phyloP scores from a whole-genome alignment of 2,113 vertebrate species.

The Bombycilla garrulus region DNA sequence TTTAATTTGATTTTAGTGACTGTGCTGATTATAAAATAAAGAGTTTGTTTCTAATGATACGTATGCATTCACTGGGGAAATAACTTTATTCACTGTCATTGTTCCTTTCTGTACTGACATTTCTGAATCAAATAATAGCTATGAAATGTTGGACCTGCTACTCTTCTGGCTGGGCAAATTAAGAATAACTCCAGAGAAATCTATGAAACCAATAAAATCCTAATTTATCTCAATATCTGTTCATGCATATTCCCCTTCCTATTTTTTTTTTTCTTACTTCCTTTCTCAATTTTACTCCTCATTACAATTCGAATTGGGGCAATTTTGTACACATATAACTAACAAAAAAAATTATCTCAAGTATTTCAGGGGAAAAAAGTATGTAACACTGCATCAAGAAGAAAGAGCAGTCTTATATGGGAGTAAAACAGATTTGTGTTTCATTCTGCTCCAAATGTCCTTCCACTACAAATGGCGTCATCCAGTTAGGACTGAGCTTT shows the following conservation, averaged over 20 bases:
- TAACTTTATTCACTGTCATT: not conserved
- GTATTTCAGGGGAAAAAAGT: not conserved
- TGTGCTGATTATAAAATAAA: conserved; percentile 40
- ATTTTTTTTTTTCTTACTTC: not conserved
- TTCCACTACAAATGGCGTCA: not conserved
- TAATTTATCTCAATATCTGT: not conserved
- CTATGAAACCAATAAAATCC: not conserved
- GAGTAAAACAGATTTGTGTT: not conserved
- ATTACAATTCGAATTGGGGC: not conserved
- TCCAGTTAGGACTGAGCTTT: not conserved
- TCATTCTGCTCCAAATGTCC: not conserved
- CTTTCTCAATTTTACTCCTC: not conserved
- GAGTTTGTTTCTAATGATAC: not conserved
- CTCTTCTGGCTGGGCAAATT: not conserved
- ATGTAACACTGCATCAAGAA: not conserved
- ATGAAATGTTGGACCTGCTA: not conserved
- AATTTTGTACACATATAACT: not conserved
- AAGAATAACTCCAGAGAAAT: not conserved
- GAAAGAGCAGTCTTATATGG: not conserved
- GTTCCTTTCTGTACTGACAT: not conserved
- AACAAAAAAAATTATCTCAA: not conserved
- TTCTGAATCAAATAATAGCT: conserved; percentile 20
- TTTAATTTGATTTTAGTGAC: conserved; percentile 34
- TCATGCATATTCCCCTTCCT: not conserved
- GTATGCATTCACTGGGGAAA: not conserved